These are phyloP conservation scores for Seriola quinqueradiata DNA, from an alignment of 2,113 vertebrate species.

Conservation along the genomic window DNA sequence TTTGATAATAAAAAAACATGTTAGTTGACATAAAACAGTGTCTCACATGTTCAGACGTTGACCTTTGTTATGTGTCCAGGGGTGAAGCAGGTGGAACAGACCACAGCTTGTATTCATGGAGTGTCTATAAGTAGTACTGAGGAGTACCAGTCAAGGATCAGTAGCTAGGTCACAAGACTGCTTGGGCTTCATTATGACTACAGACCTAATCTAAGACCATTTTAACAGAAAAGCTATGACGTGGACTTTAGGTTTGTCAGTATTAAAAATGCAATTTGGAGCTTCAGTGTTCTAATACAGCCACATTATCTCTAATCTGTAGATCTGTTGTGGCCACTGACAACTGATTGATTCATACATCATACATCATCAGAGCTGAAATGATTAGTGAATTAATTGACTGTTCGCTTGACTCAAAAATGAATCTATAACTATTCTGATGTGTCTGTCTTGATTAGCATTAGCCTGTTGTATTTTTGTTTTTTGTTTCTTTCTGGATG, in stretches of 20 bases:
- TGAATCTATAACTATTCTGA: no score
- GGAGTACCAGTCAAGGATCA: conserved; percentile 38
- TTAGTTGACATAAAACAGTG: background rate
- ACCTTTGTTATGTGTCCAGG: conserved; percentile 45
- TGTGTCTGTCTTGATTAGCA: no score
- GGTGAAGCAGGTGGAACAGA: conserved; percentile 45
- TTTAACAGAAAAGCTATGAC: background rate
- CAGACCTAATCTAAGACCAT: background rate
- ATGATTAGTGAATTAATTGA: background rate
- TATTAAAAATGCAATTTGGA: background rate
- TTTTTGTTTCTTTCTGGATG: no score
- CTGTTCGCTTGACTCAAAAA: no score
- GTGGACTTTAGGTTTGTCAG: background rate
- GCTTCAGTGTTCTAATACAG: background rate
- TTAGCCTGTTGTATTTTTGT: no score
- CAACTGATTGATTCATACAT: background rate
- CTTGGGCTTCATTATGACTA: conserved; percentile 4
- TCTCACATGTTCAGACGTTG: conserved; percentile 17
- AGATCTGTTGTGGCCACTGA: background rate
- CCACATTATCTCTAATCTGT: background rate
- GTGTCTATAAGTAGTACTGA: conserved; percentile 56
- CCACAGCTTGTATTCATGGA: conserved; percentile 24
- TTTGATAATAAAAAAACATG: background rate
- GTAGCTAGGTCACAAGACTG: conserved; percentile 23
- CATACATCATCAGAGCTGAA: background rate